phyloP scores from a whole-genome alignment of 2,797 vertebrate species.

The Bovichtus variegatus region DNA sequence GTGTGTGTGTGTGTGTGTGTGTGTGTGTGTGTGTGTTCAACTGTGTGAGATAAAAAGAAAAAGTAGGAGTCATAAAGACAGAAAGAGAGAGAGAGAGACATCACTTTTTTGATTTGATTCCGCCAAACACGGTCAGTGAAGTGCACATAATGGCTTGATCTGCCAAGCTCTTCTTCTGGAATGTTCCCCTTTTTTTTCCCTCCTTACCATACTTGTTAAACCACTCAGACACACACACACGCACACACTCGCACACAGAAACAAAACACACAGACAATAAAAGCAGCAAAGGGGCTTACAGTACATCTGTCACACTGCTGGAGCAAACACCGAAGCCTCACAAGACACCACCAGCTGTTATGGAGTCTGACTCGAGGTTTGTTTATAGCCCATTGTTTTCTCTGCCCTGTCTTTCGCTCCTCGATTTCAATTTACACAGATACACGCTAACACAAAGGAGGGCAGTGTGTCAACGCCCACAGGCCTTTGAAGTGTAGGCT shows the following conservation, averaged over 20 bases:
- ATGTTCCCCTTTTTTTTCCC: constrained; percentile 40
- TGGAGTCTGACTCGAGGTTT: constrained; percentile 60
- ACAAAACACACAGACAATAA: constrained; percentile 55
- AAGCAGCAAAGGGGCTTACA: constrained; percentile 60
- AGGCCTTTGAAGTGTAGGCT: constrained; percentile 75
- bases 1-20: constrained; percentile 12
- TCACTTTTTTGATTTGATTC: constrained; percentile 18
- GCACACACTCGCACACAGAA: not conserved
- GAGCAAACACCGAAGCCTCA: constrained; percentile 73
- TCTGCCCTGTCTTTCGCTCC: constrained; percentile 55
- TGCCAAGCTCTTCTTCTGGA: constrained; percentile 48
- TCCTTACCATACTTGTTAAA: constrained; percentile 24
- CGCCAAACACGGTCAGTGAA: constrained; percentile 37
- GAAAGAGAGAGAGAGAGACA: constrained; percentile 15
- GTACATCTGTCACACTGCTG: constrained; percentile 83
- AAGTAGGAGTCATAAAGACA: constrained; percentile 8
- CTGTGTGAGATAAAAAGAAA: constrained; percentile 34
- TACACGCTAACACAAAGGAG: constrained; percentile 72
- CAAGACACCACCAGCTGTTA: constrained; percentile 71
- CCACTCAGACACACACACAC: constrained; percentile 14
- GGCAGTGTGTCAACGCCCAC: constrained; percentile 72
- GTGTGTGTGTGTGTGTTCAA: not conserved
- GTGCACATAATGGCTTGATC: constrained; percentile 65
- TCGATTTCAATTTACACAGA: constrained; percentile 75
- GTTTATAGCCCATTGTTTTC: constrained; percentile 72